phyloP scores from a whole-genome alignment of 2,113 vertebrate species.

The Centropristis striata region DNA sequence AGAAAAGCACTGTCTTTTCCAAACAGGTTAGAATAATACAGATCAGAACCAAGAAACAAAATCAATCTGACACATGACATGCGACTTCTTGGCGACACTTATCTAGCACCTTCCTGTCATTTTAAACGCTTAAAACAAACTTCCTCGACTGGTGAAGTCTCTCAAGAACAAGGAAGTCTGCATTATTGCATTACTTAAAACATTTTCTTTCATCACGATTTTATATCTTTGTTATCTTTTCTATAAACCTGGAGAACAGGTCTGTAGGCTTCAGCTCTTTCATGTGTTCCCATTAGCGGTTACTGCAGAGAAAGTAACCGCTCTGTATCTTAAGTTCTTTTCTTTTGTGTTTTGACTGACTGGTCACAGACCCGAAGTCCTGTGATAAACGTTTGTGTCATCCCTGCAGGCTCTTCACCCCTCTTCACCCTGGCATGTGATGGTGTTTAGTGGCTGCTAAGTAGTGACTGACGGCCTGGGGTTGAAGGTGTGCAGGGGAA shows the following conservation, averaged over 20 bases:
- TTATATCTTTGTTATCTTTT: not conserved
- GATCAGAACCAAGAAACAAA: conserved; percentile 14
- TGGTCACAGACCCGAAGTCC: conserved; percentile 17
- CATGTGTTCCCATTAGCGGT: not conserved
- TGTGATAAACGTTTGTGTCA: conserved; percentile 36
- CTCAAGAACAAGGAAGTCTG: not conserved
- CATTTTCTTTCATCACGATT: not conserved
- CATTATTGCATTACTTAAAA: not conserved
- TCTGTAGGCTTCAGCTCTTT: not conserved
- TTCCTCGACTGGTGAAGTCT: not conserved
- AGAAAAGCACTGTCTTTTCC: conserved; percentile 3
- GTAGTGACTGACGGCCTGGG: conserved; percentile 38
- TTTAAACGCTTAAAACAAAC: not conserved
- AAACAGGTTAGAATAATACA: not conserved
- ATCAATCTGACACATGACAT: not conserved
- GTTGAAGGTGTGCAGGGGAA: conserved; percentile 33
- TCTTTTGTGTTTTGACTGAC: conserved; percentile 16
- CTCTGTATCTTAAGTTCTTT: conserved; percentile 15
- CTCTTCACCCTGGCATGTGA: conserved; percentile 40
- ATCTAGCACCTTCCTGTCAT: not conserved
- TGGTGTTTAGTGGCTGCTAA: conserved; percentile 59
- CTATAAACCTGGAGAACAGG: not conserved
- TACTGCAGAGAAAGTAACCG: not conserved
- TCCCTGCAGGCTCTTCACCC: conserved; percentile 36
- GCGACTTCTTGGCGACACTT: not conserved